Base-by-base conservation (phyloP, 2,797 vertebrate species). In the Karalla daura region DNA sequence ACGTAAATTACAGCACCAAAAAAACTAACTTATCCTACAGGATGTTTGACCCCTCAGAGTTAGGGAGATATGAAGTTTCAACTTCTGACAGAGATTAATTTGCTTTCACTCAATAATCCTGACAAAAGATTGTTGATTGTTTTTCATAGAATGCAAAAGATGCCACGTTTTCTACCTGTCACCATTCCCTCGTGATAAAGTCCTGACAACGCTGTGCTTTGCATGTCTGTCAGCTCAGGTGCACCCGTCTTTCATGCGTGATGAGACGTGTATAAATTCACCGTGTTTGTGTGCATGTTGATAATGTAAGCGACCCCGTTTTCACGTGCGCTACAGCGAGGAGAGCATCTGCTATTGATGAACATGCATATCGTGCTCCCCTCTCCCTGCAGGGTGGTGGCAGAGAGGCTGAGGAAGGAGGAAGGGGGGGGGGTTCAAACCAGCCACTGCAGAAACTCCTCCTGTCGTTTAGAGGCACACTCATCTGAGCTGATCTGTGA, bases 221-320 rank as follows among this genome's bases (percentile, higher is more conserved):
- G 14, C 70, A 37, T 52, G 25, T 32, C 44, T 67, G 53, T 21
- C 55, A 51, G 60, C 63, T 72, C 56, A 63, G 78, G 63, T 69
- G 75, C 58, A 39, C 13, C 66, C 45, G 74, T 76, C 54, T 51
- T 36, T 75, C 79, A 77, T 70, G 79, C 14, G 23, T 67, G 56
- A 45, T 36, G 24, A 62, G 33, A 47, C 54, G 13, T 45, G 35
- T 74, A 28, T 65, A 76, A 60, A 69, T 71, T n/a, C 25, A 64
- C 49, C 18, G 18, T 58, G 58, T 49, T 25, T 68, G 37, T 17
- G 30, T 58, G 32, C 52, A 56, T 23, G 30, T 8, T n/a, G 8
- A 46, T 37, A 40, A 23, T 23, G 15, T 10, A 21, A 40, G 39
- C 17, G 24, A 13, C 33, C 51, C 43, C n/a, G 17, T 50, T 51